These are phyloP conservation scores for Colaptes auratus DNA, from an alignment of 2,113 vertebrate genomes.

Conservation along the genomic window DNA sequence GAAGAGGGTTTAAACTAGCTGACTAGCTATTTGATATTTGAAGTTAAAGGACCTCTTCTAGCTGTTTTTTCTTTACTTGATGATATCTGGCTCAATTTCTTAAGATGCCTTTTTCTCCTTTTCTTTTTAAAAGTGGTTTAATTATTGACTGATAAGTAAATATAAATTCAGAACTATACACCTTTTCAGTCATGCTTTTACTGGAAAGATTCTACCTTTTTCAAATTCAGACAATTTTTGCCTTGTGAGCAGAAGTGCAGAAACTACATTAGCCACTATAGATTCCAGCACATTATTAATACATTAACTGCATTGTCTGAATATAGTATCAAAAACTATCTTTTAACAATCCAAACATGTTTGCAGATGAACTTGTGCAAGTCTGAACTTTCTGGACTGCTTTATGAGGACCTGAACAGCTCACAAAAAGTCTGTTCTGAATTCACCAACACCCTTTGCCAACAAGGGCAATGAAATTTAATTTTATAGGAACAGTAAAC, in stretches of 20 bases:
- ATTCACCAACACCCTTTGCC: background rate
- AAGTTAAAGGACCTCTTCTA: background rate
- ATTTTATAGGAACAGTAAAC: background rate
- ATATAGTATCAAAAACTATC: background rate
- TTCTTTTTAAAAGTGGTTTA: background rate
- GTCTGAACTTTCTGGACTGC: background rate
- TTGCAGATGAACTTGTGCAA: background rate
- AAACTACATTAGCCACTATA: background rate
- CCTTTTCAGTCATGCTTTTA: background rate
- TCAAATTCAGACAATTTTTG: background rate
- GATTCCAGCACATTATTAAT: background rate
- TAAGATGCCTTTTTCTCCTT: background rate
- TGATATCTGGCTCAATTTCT: too few species aligned
- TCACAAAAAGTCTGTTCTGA: background rate
- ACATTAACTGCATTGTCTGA: background rate
- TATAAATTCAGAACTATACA: background rate
- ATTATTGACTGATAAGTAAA: background rate
- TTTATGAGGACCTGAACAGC: background rate
- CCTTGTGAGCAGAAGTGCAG: background rate
- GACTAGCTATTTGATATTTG: background rate
- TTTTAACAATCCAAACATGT: background rate
- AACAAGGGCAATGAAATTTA: background rate
- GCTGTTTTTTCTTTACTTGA: background rate
- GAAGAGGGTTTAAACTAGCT: background rate
- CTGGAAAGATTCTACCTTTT: accelerated